Base-by-base conservation (phyloP, 2,113 vertebrate species). In the Rhinolophus sinicus region DNA sequence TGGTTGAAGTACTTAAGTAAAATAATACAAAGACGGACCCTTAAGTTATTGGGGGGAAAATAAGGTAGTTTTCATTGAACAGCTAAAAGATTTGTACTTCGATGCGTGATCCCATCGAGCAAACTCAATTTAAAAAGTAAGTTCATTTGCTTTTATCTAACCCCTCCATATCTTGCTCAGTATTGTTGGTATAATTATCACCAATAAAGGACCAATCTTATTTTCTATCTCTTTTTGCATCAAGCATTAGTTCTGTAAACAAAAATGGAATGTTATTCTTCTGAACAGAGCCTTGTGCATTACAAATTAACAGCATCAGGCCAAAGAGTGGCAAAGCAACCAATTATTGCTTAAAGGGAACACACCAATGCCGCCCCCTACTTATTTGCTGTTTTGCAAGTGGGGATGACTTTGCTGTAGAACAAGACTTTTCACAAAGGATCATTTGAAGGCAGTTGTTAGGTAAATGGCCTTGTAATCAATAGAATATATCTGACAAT, bases 81-180 rank as follows among this genome's bases (percentile, higher is more conserved):
- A 40, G 92, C 81, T 90, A 92, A 96, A 90, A 98, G 96, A 96
- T 97, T 97, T 97, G 52, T 95, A 87, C 65, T 87, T 69, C 2
- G 2, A 84, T 96, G 50, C 62, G 94, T 87, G 96, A 98, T 97
- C 96, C 96, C n/a, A 97, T 97, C 90, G 93, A 69, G 91, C 92
- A 56, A 97, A 96, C 60, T 0, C 6, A 80, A 50, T 86, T 95
- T 97, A 90, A 97, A 95, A 94, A 97, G 95, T 96, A 95, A 89
- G 58, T 97, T 97, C 88, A 98, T 98, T 98, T 97, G 76, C 83
- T 94, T 92, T 97, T 98, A 94, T 97, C 93, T 96, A 98, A 97
- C 67, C 93, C 92, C 97, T 93, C 94, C 90, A 89, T 87, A 93
- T 92, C 60, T 92, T 97, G 95, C 80, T 97, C 90, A 75, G 95